phyloP scores from a whole-genome alignment of 53 echinoderm and acorn worm genomes.

The Zoroaster sp. region DNA sequence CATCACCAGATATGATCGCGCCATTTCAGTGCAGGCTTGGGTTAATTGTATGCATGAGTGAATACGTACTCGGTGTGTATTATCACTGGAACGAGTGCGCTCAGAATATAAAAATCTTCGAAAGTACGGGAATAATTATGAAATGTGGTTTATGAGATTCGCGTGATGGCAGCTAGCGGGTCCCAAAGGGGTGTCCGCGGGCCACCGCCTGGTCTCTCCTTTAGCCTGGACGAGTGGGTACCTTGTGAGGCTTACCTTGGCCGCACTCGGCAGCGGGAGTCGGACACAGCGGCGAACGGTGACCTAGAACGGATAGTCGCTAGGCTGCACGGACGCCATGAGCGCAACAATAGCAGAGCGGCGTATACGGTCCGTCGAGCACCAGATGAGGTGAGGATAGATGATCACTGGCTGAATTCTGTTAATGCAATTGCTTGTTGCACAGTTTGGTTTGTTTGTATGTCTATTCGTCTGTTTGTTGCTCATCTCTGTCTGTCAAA shows the following conservation, averaged over 20 bases:
- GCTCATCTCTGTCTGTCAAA: too few species aligned
- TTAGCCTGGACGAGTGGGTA: slow-evolving; percentile 50
- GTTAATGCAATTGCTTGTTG: not conserved
- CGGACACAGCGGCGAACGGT: not conserved
- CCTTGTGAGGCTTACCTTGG: slow-evolving; percentile 58
- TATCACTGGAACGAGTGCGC: too few species aligned
- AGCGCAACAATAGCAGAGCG: not conserved
- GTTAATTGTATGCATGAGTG: too few species aligned
- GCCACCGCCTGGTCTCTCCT: slow-evolving; percentile 43
- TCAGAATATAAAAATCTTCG: too few species aligned
- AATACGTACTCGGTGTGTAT: too few species aligned
- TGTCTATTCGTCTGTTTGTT: not conserved
- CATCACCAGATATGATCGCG: too few species aligned
- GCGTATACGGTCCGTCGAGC: not conserved
- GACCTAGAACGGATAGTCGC: slow-evolving; percentile 48
- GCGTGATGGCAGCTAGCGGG: not conserved
- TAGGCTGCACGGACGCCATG: slow-evolving; percentile 54
- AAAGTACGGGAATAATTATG: too few species aligned
- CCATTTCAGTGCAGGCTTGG: too few species aligned
- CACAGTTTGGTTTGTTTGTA: not conserved
- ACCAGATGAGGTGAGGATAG: not conserved
- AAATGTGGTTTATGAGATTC: too few species aligned
- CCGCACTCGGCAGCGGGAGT: not conserved
- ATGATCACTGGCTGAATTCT: too few species aligned
- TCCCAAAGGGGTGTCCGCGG: not conserved